phyloP scores from a whole-genome alignment of 2,888 invertebrate species.

The Eilema caniola region DNA sequence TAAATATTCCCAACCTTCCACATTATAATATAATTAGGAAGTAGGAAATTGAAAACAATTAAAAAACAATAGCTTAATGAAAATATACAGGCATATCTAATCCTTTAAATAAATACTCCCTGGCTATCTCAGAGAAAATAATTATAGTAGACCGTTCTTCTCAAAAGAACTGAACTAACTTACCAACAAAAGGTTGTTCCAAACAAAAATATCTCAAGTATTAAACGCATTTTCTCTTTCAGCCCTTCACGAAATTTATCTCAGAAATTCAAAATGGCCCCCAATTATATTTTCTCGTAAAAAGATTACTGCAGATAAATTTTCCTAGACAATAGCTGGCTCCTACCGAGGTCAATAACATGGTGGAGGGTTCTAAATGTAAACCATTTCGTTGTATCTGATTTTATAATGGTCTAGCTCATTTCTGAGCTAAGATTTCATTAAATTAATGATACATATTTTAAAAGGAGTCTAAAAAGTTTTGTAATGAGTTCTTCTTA shows the following conservation, averaged over 20 bases:
- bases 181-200: neutral
- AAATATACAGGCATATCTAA: neutral
- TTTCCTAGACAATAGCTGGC: conserved; percentile 22
- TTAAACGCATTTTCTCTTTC: conserved; percentile 9
- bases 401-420: neutral
- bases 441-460: neutral
- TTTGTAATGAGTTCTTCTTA: neutral
- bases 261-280: conserved; percentile 20
- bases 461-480: neutral
- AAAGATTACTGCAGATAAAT: conserved; percentile 20
- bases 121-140: neutral
- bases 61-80: neutral
- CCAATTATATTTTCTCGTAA: conserved; percentile 25
- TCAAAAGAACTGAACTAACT: conserved; percentile 4
- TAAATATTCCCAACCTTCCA: no score
- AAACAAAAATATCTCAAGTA: conserved; percentile 6
- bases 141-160: neutral
- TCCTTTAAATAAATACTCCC: neutral
- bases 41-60: neutral
- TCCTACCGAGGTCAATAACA: conserved; percentile 17
- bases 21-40: no score
- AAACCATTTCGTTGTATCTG: neutral
- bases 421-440: neutral
- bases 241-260: conserved; percentile 7
- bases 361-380: conserved; percentile 20